Evolutionary conservation across 92 coral and sea anemone species (phyloP), one percentile per base, ranked within the genome.

Genomic region (Nematostella vectensis): DNA sequence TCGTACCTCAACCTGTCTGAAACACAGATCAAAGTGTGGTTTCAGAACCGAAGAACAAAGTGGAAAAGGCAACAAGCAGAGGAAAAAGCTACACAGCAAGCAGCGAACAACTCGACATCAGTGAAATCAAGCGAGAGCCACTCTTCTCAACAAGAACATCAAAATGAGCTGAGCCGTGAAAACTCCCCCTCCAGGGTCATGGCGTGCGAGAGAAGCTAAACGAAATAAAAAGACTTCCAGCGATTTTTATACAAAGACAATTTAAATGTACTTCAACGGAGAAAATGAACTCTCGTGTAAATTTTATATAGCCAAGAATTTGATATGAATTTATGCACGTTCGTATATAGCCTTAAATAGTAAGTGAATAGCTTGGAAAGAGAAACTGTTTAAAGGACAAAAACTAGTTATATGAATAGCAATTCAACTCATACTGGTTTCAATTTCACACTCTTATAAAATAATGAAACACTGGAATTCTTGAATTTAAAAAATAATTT

Each of bases 1-100:
- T 71, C 88, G 2, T 88, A 83, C 21, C 68, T 88, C 2, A 88
- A 85, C 57, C 83, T 88, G 20, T 83, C 94, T 11, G 96, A 88
- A 63, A 84, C 94, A 12, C 96, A 88, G 54, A 85, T 88, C 26
- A 88, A 88, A 49, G 96, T 88, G 28, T 88, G 96, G 96, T 88
- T 83, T 48, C 96, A 88, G 61, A 88, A 88, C 71, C 66, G 96
- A 20, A 47, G 96, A 44, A 88, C 96, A 0, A 88, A 88, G 48
- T 88, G 80, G 81, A 88, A 88, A 28, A 53, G 95, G 31, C 95
- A 85, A 45, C 88, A 85, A 59, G 95, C 95, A 0, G 95, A 85
- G 25, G 95, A 85, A 18, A 85, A 85, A 49, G 91, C 91, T 0
- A 64, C 87, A 3, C 55, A 69, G 0, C 88, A 85, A 23, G 76